Base-by-base conservation (phyloP, 2,797 vertebrate genomes). In the Loriculus beryllinus region DNA sequence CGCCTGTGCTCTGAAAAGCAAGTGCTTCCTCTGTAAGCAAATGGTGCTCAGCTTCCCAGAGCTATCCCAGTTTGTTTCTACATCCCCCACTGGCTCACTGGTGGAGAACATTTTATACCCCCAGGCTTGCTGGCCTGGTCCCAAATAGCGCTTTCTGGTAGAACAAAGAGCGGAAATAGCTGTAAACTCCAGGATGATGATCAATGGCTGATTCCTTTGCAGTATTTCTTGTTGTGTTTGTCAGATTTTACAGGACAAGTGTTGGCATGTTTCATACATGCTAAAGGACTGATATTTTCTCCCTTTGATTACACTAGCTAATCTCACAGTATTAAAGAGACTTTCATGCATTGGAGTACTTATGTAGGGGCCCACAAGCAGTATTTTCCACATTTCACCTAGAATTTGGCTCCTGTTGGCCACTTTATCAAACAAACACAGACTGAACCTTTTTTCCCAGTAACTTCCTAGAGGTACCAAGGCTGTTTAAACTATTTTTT, bases 241-340 rank as follows among this genome's bases (percentile, higher is more conserved):
- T 71, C 70, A 62, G 77, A 69, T 69, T 82, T 63, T 74, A 33
- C 31, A 35, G 43, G 57, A 33, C 31, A 74, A 54, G 35, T 69
- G 39, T 22, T 0, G 0, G 25, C 33, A 8, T 63, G 7, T 47
- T 76, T 86, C 51, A 25, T 39, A 17, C 0, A 0, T 70, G 59
- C 74, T 28, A 37, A 76, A 91, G 78, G 68, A 67, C 43, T 54
- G 54, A 9, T 82, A n/a, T 49, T 77, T 52, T 77, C 88, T 54
- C 23, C 42, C 39, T 69, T 77, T 70, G 31, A 40, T 60, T 45
- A n/a, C 59, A 63, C 13, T 14, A 57, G 35, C 4, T 79, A 28
- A 74, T 67, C n/a, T 69, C 42, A 33, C 21, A 25, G 49, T 25
- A 37, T 7, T 79, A 11, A 86, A 82, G 39, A 87, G 75, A 52